These are phyloP conservation scores for Diarsia rubi DNA, from an alignment of 2,888 invertebrate species.

Conservation along the genomic window DNA sequence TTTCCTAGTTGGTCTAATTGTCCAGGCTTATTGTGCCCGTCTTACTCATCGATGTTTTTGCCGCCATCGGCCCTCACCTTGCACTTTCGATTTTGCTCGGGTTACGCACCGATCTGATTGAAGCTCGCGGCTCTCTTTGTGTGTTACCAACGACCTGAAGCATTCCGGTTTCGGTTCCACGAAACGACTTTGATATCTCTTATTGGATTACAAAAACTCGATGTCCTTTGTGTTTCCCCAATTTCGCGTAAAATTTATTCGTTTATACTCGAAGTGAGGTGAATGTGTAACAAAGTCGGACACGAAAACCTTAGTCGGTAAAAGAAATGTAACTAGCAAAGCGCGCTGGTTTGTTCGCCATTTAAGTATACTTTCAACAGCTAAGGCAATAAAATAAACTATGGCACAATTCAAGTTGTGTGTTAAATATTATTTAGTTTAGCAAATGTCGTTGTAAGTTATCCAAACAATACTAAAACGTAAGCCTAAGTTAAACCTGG, in stretches of 20 bases:
- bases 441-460: conserved; percentile 43
- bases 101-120: conserved; percentile 70
- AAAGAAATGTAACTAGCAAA: conserved; percentile 36
- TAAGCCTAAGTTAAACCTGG: conserved; percentile 34
- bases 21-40: conserved; percentile 76
- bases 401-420: conserved; percentile 27
- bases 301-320: conserved; percentile 29
- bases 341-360: conserved; percentile 24
- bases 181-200: conserved; percentile 65
- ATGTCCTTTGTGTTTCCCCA: conserved; percentile 67
- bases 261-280: conserved; percentile 37
- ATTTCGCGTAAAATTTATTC: conserved; percentile 65
- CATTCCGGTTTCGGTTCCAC: conserved; percentile 69
- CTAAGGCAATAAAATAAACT: conserved; percentile 25
- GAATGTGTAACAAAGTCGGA: conserved; percentile 51
- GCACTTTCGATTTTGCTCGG: conserved; percentile 86
- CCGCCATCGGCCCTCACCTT: conserved; percentile 80
- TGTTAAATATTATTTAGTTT: conserved; percentile 57
- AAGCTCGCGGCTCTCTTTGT: conserved; percentile 59
- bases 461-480: conserved; percentile 48
- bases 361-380: conserved; percentile 26
- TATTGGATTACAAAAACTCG: conserved; percentile 59
- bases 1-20: conserved; percentile 86
- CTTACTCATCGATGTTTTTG: conserved; percentile 84
- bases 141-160: conserved; percentile 59